Evolutionary conservation across 2,113 vertebrate genomes (phyloP), one percentile per base, ranked within the genome.

Genomic region (Hemibagrus wyckioides): DNA sequence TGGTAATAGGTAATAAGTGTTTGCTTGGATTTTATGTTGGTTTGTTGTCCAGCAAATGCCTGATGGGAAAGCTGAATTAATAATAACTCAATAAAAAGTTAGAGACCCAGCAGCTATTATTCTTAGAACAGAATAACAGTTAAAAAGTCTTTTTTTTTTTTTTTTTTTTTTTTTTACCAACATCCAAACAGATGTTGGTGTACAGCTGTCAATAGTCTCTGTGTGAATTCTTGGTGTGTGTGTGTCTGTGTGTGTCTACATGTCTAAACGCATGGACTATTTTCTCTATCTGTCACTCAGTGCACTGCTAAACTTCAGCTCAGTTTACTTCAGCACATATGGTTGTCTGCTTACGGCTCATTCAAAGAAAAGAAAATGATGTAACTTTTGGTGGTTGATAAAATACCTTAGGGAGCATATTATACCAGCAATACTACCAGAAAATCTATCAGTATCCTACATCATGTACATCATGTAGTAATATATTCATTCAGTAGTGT

Each of bases 131-230:
- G 28, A 54, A 52, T 11, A 80, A 54, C 50, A 50, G n/a, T 30
- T 6, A 19, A 79, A 79, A n/a, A 44, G 19, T n/a, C 36, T 23
- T 23, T 15, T n/a, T n/a, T n/a, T n/a, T n/a, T n/a, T n/a, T n/a
- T n/a, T n/a, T n/a, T n/a, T n/a, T n/a, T n/a, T n/a, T n/a, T n/a
- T n/a, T 48, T 48, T 25, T 17, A 15, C 15, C 9, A 2, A 65
- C 44, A 48, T 65, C 3, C 28, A 56, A 57, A 85, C 56, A 85
- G 84, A 76, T 85, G 54, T 85, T 85, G 54, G 8, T 57, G 15
- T 59, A 59, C 36, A 76, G 52, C 63, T 83, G 82, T n/a, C 41
- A 25, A 1, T 23, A 52, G 41, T 23, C 28, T 65, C 14, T 50
- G 65, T 61, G 23, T 59, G 56, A 23, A 6, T 65, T 39, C n/a